Conservation (phyloP, 2,888 invertebrate genomes). For the Tupiocoris notatus region DNA sequence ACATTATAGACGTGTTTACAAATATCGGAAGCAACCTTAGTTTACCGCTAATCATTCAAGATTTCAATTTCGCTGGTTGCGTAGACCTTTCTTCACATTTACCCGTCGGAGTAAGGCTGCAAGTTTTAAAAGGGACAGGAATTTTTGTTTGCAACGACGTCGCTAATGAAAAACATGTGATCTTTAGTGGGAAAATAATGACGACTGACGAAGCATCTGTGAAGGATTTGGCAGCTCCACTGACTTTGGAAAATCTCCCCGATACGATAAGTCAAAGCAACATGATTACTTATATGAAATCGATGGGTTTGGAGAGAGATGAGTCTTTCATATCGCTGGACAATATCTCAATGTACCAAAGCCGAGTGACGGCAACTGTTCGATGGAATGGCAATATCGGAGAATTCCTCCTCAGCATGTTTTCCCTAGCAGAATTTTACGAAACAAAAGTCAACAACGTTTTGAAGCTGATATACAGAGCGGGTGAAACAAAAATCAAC, state of each 20-base stretch:
- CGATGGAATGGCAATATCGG: constrained; percentile 18
- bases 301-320: constrained; percentile 6
- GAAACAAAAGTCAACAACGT: constrained; percentile 9
- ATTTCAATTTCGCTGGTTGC: constrained; percentile 4
- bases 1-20: constrained; percentile 18
- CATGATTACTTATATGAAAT: constrained; percentile 15
- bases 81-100: background rate
- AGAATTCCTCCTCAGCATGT: background rate
- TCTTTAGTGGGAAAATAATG: constrained; percentile 6
- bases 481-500: constrained; percentile 13
- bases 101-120: constrained; percentile 3
- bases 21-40: constrained; percentile 1
- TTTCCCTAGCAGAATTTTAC: constrained; percentile 14
- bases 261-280: background rate
- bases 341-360: background rate
- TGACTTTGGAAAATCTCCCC: background rate
- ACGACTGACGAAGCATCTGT: constrained; percentile 2
- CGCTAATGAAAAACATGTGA: background rate
- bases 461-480: constrained; percentile 2
- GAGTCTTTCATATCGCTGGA: background rate
- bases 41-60: constrained; percentile 1
- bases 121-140: constrained; percentile 20
- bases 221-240: background rate
- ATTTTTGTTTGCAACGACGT: constrained; percentile 1
- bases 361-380: background rate